Conservation (phyloP, 2,888 invertebrate genomes). For the Agrilus mali region DNA sequence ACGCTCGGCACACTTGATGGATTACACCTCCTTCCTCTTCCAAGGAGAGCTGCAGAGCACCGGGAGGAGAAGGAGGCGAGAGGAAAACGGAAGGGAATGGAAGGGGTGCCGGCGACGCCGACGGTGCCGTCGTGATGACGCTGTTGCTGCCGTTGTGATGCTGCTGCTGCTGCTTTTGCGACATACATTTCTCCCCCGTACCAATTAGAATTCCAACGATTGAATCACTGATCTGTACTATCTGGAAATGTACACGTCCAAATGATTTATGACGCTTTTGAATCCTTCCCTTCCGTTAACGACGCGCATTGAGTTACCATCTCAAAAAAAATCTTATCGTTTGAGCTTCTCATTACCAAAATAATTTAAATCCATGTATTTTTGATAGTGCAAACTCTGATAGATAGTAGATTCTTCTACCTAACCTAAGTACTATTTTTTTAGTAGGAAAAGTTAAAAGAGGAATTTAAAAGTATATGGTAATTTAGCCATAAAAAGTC, state of each 20-base stretch:
- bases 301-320: too few relatives aligned
- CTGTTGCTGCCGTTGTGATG: background rate
- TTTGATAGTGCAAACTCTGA: too few relatives aligned
- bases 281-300: slow-evolving; percentile 10
- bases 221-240: slow-evolving; percentile 30
- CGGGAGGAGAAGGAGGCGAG: slow-evolving; percentile 35
- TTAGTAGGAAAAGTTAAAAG: too few relatives aligned
- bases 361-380: too few relatives aligned
- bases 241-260: slow-evolving; percentile 16
- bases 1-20: slow-evolving; percentile 34
- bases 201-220: slow-evolving; percentile 35
- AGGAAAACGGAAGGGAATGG: slow-evolving; percentile 27
- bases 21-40: slow-evolving; percentile 33
- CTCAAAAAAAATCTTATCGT: too few relatives aligned
- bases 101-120: slow-evolving; percentile 12
- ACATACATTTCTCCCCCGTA: slow-evolving; percentile 30
- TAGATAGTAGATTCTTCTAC: too few relatives aligned
- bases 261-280: slow-evolving; percentile 23
- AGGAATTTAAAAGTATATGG: too few relatives aligned
- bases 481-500: too few relatives aligned
- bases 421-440: too few relatives aligned
- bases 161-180: slow-evolving; percentile 15
- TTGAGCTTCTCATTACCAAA: too few relatives aligned
- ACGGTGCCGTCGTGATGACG: background rate
- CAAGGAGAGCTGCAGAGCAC: slow-evolving; percentile 36